These are phyloP conservation scores for Spisula solida DNA, from an alignment of 2,888 invertebrate genomes.

Conservation along the genomic window DNA sequence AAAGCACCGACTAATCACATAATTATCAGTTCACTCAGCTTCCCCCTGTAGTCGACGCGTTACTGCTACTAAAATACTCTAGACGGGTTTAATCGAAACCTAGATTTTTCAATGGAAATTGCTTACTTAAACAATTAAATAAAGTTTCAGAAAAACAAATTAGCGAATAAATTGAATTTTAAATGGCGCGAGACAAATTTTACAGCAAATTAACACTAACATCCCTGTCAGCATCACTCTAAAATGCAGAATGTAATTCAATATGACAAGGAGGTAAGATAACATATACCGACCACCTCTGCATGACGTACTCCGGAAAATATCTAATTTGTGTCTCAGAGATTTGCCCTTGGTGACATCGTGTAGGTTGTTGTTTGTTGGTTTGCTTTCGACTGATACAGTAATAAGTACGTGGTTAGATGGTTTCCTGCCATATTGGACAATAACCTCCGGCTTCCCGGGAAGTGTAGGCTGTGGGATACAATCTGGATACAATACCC, in stretches of 20 bases:
- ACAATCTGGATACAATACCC: too few relatives aligned
- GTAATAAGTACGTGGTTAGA: too few relatives aligned
- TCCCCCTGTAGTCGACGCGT: conserved; percentile 19
- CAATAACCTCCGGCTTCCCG: too few relatives aligned
- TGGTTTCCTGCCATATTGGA: too few relatives aligned
- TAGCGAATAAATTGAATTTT: conserved; percentile 28
- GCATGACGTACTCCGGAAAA: background rate
- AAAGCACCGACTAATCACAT: conserved; percentile 35
- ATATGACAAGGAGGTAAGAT: background rate
- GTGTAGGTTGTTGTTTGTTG: too few relatives aligned
- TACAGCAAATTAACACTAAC: background rate
- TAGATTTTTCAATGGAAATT: conserved; percentile 11
- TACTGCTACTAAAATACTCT: background rate
- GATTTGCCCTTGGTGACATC: too few relatives aligned
- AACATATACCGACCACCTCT: background rate
- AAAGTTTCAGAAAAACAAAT: conserved; percentile 25
- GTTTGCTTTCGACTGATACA: too few relatives aligned
- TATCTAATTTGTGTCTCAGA: too few relatives aligned
- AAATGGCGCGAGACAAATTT: conserved; percentile 6
- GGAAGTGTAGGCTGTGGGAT: too few relatives aligned
- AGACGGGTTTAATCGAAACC: conserved; percentile 12
- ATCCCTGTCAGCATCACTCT: background rate
- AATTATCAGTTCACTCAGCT: conserved; percentile 31
- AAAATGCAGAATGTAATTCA: too few relatives aligned
- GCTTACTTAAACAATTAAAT: conserved; percentile 25